These are phyloP conservation scores for Siphlonurus alternatus DNA, from an alignment of 2,888 invertebrate genomes.

Conservation along the genomic window DNA sequence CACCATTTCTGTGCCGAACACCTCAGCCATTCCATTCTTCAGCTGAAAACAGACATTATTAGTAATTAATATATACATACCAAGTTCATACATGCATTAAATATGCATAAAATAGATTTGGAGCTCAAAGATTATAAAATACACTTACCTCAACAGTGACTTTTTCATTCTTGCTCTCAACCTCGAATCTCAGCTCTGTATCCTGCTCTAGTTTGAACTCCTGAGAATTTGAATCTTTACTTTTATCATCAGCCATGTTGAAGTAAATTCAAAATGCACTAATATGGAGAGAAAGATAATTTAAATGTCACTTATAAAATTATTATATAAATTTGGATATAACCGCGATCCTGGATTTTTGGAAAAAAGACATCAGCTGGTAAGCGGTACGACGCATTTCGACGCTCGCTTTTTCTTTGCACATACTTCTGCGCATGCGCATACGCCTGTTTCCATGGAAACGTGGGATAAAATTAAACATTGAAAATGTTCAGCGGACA, in stretches of 20 bases:
- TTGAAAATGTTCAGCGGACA: too few relatives aligned
- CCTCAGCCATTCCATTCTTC: slow-evolving; percentile 79
- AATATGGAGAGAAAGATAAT: too few relatives aligned
- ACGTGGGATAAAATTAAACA: background rate
- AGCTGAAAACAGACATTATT: slow-evolving; percentile 47
- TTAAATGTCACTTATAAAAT: too few relatives aligned
- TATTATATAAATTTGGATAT: background rate
- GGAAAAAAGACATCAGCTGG: too few relatives aligned
- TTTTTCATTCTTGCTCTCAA: slow-evolving; percentile 58
- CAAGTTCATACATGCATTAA: background rate
- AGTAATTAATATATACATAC: slow-evolving; percentile 1
- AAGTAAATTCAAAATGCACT: background rate
- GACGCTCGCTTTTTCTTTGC: too few relatives aligned
- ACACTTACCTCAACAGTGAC: slow-evolving; percentile 50
- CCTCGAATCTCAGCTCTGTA: slow-evolving; percentile 86
- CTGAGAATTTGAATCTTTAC: slow-evolving; percentile 21
- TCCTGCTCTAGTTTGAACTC: slow-evolving; percentile 77
- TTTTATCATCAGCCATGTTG: slow-evolving; percentile 9
- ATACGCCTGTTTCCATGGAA: background rate
- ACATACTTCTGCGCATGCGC: background rate
- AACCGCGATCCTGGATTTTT: background rate
- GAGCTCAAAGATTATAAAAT: too few relatives aligned
- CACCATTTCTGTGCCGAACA: slow-evolving; percentile 92
- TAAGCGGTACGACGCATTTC: too few relatives aligned
- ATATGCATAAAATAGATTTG: background rate